These are phyloP conservation scores for Calvadosia cruxmelitensis DNA, from an alignment of 30 jellyfish, hydroid and myxozoan species.

Conservation along the genomic window DNA sequence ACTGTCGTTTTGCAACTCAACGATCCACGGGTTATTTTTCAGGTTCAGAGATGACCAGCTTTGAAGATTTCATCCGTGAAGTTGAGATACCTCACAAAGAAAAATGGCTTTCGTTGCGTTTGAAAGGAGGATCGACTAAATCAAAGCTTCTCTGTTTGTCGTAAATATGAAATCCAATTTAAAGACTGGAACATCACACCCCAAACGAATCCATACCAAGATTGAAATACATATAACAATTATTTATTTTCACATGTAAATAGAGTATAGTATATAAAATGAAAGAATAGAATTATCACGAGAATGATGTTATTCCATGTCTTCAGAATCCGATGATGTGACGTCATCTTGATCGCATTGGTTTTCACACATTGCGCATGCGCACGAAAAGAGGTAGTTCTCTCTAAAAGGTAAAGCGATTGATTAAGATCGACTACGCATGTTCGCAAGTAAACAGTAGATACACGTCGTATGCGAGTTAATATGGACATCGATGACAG, in stretches of 20 bases:
- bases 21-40: too few species aligned
- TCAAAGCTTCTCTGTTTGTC: slow-evolving; percentile 27
- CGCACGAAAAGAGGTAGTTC: slow-evolving; percentile 65
- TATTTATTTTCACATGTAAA: neutral
- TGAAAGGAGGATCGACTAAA: slow-evolving; percentile 24
- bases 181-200: neutral
- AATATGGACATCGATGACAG: neutral
- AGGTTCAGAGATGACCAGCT: slow-evolving; percentile 41
- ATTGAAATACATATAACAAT: neutral
- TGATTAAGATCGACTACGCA: neutral
- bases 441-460: neutral
- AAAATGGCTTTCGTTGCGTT: slow-evolving; percentile 45
- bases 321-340: slow-evolving; percentile 63
- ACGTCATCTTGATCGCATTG: slow-evolving; percentile 37
- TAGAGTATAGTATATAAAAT: too few species aligned
- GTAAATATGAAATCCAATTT: too few species aligned
- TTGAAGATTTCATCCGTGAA: slow-evolving; percentile 31
- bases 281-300: too few species aligned
- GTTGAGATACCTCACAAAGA: slow-evolving; percentile 31
- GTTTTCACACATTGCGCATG: slow-evolving; percentile 56
- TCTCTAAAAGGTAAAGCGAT: slow-evolving; percentile 28
- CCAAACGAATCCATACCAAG: neutral
- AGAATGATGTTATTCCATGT: neutral
- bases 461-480: too few species aligned
- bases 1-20: too few species aligned